Evolutionary conservation across 2,888 invertebrate genomes (phyloP).

Genomic region (Zootermopsis nevadensis): DNA sequence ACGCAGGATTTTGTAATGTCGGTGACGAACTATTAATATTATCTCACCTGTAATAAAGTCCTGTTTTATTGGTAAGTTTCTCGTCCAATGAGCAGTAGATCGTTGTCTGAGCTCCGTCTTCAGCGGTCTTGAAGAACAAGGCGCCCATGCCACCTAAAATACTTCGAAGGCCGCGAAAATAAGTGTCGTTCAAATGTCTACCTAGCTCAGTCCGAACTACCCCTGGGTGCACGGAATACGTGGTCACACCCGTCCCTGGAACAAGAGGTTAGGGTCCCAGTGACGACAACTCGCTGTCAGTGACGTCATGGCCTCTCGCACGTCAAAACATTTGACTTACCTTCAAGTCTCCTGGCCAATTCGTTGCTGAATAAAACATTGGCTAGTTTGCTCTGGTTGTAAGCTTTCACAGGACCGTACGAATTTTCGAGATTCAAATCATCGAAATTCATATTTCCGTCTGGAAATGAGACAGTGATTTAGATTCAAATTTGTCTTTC

Average conservation of each 20-base stretch:
- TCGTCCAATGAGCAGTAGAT: conserved; percentile 63
- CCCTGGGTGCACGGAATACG: conserved; percentile 51
- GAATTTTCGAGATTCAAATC: conserved; percentile 63
- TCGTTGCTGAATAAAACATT: conserved; percentile 62
- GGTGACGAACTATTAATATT: not conserved
- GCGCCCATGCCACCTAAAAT: conserved; percentile 59
- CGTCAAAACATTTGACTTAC: conserved; percentile 49
- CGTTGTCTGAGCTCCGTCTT: conserved; percentile 64
- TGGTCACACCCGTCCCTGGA: conserved; percentile 49
- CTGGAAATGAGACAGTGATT: conserved; percentile 20
- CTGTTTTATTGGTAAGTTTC: conserved; percentile 62
- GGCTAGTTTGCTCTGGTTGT: conserved; percentile 62
- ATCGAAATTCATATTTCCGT: conserved; percentile 62
- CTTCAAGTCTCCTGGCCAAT: conserved; percentile 59
- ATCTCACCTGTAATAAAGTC: conserved; percentile 62
- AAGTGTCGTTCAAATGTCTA: conserved; percentile 68
- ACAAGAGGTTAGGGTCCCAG: not conserved
- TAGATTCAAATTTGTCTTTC: too few species aligned
- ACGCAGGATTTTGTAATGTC: too few species aligned
- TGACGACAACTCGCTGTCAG: too few species aligned
- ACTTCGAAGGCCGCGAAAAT: conserved; percentile 66
- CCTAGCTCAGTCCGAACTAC: conserved; percentile 70
- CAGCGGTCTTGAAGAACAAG: conserved; percentile 59
- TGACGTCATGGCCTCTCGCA: too few species aligned
- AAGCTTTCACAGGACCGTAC: conserved; percentile 57